Evolutionary conservation across 2,888 invertebrate genomes (phyloP).

Genomic region (Drosophila greeni): DNA sequence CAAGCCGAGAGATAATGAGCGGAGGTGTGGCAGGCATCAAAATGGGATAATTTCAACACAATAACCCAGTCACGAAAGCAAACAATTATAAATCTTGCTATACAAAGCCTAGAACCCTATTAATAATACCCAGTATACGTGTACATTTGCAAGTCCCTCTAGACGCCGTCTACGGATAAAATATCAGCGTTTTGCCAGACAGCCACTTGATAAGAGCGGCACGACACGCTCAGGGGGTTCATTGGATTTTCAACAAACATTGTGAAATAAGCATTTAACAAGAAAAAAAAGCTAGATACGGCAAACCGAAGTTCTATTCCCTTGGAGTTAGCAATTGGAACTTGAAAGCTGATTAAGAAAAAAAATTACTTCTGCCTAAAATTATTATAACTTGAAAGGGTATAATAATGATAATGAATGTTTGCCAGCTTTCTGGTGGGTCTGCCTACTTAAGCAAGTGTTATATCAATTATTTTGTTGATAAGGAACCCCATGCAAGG

Average conservation of each 20-base stretch:
- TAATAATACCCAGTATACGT: conserved; percentile 3
- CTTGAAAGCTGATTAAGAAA: too few relatives aligned
- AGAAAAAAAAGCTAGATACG: neutral
- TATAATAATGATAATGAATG: neutral
- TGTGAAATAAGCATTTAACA: neutral
- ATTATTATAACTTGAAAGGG: neutral
- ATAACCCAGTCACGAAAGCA: neutral
- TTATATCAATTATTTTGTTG: neutral
- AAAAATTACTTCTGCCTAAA: too few relatives aligned
- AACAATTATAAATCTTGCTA: neutral
- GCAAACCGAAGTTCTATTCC: neutral
- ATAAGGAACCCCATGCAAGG: neutral
- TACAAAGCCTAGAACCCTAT: neutral
- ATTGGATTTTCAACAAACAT: neutral
- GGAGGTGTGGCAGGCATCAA: neutral
- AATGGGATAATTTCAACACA: neutral
- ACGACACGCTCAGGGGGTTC: neutral
- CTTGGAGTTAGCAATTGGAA: neutral
- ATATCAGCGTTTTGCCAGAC: neutral
- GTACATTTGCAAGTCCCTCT: neutral
- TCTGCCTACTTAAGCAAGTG: neutral
- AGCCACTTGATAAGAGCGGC: neutral
- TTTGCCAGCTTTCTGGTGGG: neutral
- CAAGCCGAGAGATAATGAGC: neutral
- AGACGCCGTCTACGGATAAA: conserved; percentile 7